phyloP scores from a whole-genome alignment of 2,888 invertebrate genomes.

The Keiferia lycopersicella region DNA sequence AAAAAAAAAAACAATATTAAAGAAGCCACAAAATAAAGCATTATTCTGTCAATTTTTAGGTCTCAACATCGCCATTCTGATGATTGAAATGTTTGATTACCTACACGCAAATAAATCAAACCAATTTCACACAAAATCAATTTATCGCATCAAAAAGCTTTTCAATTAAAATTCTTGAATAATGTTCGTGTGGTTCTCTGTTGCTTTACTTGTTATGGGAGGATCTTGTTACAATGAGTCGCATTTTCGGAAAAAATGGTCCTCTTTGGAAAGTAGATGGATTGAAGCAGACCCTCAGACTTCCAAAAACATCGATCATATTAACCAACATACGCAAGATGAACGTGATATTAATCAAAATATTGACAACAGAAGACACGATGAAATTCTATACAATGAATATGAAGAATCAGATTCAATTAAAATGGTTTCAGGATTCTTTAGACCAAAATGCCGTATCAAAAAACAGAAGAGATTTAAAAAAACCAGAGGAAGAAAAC shows the following conservation, averaged over 20 bases:
- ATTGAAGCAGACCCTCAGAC: neutral
- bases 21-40: too few species aligned
- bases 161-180: neutral
- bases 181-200: neutral
- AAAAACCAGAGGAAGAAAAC: neutral
- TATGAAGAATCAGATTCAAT: neutral
- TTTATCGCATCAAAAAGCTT: neutral
- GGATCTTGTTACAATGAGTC: neutral
- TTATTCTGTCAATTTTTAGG: too few species aligned
- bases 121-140: neutral
- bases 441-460: neutral
- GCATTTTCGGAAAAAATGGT: neutral
- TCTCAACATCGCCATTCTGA: too few species aligned
- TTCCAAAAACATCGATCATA: neutral
- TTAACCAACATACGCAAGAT: neutral
- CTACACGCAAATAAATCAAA: neutral
- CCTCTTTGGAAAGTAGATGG: neutral
- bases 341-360: neutral
- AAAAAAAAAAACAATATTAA: too few species aligned
- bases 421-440: neutral
- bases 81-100: neutral
- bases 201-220: neutral
- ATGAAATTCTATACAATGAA: neutral
- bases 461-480: slow-evolving; percentile 19
- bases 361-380: neutral